phyloP scores from a whole-genome alignment of 2,113 vertebrate species.

The Hydrolagus affinis region DNA sequence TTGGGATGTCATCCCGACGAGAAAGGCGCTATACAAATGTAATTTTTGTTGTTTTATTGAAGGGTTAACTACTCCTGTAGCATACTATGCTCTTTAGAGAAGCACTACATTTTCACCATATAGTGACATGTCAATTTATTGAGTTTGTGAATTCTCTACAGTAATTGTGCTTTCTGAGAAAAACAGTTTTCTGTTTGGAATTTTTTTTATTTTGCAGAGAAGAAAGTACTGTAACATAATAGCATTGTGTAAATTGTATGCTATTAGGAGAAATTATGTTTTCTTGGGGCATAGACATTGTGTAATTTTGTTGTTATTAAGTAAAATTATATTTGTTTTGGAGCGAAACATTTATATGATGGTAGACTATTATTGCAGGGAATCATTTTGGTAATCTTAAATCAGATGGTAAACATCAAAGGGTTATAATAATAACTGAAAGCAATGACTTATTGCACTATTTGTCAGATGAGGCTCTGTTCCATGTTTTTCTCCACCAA shows the following conservation, averaged over 20 bases:
- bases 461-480: background rate
- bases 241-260: background rate
- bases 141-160: background rate
- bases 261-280: background rate
- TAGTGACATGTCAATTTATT: too few relatives aligned
- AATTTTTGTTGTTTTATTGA: too few relatives aligned
- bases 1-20: too few relatives aligned
- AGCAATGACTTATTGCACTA: background rate
- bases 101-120: too few relatives aligned
- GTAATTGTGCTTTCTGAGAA: background rate
- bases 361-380: background rate
- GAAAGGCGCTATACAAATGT: too few relatives aligned
- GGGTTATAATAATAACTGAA: background rate
- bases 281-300: background rate
- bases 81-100: too few relatives aligned
- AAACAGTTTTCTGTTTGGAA: background rate
- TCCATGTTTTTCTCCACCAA: background rate
- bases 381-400: background rate
- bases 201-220: background rate
- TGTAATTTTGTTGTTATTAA: background rate
- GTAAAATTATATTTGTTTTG: background rate
- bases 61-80: too few relatives aligned
- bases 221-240: background rate
- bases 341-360: background rate
- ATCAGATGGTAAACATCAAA: background rate